Conservation (phyloP, 2,888 invertebrate genomes). For the Craniophora ligustri region DNA sequence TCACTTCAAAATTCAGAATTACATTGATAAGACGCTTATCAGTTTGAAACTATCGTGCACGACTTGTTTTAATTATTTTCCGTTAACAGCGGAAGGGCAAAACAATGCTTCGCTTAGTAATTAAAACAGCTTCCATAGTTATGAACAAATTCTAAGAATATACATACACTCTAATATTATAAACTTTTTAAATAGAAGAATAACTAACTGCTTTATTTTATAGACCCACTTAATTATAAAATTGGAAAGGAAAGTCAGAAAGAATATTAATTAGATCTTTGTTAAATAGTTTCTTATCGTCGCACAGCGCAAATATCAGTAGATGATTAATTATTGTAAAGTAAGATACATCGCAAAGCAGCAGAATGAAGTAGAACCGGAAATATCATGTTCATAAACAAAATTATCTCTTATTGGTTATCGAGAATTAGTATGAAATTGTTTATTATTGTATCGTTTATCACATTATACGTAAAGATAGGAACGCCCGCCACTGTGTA, state of each 20-base stretch:
- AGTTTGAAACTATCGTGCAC: neutral
- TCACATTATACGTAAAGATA: too few relatives aligned
- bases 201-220: too few relatives aligned
- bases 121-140: neutral
- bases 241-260: too few relatives aligned
- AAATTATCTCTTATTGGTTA: too few relatives aligned
- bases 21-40: neutral
- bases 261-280: neutral
- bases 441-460: too few relatives aligned
- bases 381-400: neutral
- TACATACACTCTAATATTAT: too few relatives aligned
- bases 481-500: too few relatives aligned
- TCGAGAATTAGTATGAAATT: too few relatives aligned
- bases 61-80: neutral
- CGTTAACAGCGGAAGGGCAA: neutral
- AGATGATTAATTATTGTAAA: neutral
- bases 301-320: neutral
- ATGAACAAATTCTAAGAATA: too few relatives aligned
- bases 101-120: neutral
- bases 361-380: too few relatives aligned
- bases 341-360: constrained; percentile 11
- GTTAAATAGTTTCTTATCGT: neutral
- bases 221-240: too few relatives aligned
- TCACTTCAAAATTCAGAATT: neutral
- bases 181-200: too few relatives aligned